Percentiles rank a stretch among this genome's conserved stretches.
Conservation (phyloP, 2,113 vertebrate species). For the Pterocles gutturalis region DNA sequence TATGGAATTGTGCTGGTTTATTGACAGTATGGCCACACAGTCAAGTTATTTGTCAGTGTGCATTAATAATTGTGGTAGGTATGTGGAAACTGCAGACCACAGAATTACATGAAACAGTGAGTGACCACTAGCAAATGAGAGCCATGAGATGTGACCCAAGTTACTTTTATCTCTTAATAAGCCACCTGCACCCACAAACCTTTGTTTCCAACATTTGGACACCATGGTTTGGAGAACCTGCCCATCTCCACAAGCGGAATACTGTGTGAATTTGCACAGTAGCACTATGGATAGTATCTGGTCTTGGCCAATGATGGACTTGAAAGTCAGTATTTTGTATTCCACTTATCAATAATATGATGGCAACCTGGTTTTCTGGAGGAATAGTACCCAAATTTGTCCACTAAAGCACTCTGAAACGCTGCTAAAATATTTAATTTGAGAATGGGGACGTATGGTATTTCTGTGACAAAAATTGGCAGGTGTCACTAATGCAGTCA, state of each 20-base stretch:
- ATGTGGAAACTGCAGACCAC: accelerated
- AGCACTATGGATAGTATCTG: background rate
- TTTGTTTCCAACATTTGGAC: background rate
- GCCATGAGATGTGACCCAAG: too few relatives aligned
- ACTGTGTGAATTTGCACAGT: background rate
- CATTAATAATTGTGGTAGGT: background rate
- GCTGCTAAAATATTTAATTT: background rate
- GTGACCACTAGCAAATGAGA: background rate
- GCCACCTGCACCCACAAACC: background rate
- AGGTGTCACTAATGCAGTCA: background rate
- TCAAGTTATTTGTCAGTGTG: background rate
- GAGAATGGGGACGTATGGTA: background rate
- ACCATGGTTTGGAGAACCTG: background rate
- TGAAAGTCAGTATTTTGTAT: background rate
- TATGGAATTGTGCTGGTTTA: background rate
- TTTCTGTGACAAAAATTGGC: background rate
- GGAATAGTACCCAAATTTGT: background rate
- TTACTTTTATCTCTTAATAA: background rate
- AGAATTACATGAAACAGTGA: background rate
- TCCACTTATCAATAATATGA: accelerated
- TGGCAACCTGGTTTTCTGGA: background rate
- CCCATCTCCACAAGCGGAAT: background rate
- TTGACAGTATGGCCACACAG: background rate
- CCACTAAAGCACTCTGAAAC: background rate
- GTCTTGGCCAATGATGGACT: background rate